These are phyloP conservation scores for Hemiscyllium ocellatum DNA, from an alignment of 2,113 vertebrate species.

Conservation along the genomic window DNA sequence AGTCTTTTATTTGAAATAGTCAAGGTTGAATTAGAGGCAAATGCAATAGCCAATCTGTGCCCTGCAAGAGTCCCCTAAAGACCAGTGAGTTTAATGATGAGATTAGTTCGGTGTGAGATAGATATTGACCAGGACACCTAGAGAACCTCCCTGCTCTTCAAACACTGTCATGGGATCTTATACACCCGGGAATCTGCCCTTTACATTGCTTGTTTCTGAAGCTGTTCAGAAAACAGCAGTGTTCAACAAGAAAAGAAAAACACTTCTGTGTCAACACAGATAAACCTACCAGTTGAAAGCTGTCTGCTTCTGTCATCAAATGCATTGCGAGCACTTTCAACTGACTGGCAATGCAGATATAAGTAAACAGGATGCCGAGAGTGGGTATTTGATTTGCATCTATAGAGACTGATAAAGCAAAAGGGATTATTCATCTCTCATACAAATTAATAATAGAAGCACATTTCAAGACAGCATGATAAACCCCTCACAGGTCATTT, in stretches of 20 bases:
- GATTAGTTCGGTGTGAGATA: not conserved
- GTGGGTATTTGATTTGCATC: conserved; percentile 22
- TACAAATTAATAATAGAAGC: not conserved
- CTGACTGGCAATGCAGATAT: not conserved
- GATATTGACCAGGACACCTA: too few relatives aligned
- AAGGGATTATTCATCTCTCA: conserved; percentile 11
- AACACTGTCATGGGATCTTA: not conserved
- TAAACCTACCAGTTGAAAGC: not conserved
- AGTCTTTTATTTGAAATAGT: not conserved
- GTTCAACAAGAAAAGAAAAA: not conserved
- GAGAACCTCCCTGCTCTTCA: not conserved
- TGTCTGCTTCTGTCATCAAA: not conserved
- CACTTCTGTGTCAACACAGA: not conserved
- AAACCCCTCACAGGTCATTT: conserved; percentile 4
- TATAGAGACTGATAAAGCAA: conserved; percentile 17
- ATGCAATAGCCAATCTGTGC: not conserved
- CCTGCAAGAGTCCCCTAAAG: not conserved
- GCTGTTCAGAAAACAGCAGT: not conserved
- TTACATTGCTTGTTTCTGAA: not conserved
- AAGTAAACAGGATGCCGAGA: not conserved
- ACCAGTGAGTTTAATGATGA: not conserved
- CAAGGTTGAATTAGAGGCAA: not conserved
- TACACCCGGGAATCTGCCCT: not conserved
- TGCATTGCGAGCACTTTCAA: not conserved
- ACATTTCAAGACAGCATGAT: not conserved